Base-by-base conservation (phyloP, 2,113 vertebrate species). In the Hippocampus barbouri region DNA sequence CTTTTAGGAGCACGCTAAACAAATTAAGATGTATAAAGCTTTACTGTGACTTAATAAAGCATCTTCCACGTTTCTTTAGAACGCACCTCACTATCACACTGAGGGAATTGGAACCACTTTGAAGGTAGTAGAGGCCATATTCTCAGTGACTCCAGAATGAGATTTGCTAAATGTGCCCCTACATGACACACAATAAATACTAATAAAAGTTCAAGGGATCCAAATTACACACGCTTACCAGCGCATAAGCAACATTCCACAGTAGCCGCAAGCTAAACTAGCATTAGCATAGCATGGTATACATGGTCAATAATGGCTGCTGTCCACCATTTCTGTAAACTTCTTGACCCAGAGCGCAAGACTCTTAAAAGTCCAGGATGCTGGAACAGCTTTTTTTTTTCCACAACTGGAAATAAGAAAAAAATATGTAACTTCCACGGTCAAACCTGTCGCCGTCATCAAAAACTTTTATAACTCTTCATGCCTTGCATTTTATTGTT, bases 21-120 rank as follows among this genome's bases (percentile, higher is more conserved):
- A 89, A 88, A 89, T 90, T 83, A 89, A 83, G 82, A 79, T 80
- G 71, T 81, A 81, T 84, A 83, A 83, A 87, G 82, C 84, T 85
- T 89, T 86, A 83, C 83, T 43, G 43, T 88, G 82, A 84, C 82
- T 89, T 85, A 75, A 78, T 78, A 86, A 81, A 69, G 77, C 68
- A 78, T 81, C 76, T 69, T 80, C 73, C 68, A 80, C 73, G 67
- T 81, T 86, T 81, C 67, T 75, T 75, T 64, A 71, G 69, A 61
- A 74, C 43, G 68, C 21, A 34, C n/a, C 27, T 69, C 65, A 60
- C 71, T 71, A 68, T 84, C 75, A 68, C 74, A 71, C 30, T 15
- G 61, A 68, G 66, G 76, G 59, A 79, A 78, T 69, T 70, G 21
- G 81, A 73, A 73, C 38, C 66, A 63, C 56, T 65, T 21, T 60